Conservation (phyloP, 2,888 invertebrate species). For the Diadegma fenestrale region DNA sequence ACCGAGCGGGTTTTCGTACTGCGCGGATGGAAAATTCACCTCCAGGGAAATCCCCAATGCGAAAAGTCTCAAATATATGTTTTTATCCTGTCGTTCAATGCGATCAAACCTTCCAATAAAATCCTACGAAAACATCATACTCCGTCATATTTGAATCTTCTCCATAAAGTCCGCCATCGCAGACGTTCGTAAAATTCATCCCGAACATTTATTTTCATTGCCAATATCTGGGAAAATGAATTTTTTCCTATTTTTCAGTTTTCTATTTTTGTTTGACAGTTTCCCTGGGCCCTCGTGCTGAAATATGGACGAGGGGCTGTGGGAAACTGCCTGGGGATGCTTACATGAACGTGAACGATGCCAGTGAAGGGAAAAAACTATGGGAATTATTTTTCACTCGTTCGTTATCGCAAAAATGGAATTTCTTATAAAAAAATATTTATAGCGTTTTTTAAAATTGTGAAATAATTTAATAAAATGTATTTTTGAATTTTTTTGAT, state of each 20-base stretch:
- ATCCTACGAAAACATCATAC: background rate
- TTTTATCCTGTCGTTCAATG: background rate
- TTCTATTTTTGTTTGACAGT: too few species aligned
- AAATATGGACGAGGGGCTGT: too few species aligned
- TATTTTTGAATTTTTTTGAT: background rate
- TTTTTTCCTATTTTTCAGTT: too few species aligned
- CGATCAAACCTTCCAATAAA: background rate
- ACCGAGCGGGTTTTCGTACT: background rate
- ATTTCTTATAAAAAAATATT: too few species aligned
- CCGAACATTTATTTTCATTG: background rate
- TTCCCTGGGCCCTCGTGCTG: too few species aligned
- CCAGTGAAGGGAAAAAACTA: too few species aligned
- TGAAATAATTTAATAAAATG: too few species aligned
- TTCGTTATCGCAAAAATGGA: too few species aligned
- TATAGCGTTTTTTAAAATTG: too few species aligned
- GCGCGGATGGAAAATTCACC: background rate
- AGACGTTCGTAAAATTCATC: background rate
- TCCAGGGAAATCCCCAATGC: slow-evolving; percentile 1
- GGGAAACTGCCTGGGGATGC: too few species aligned
- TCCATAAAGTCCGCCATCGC: background rate
- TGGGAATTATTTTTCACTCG: too few species aligned
- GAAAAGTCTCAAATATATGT: background rate
- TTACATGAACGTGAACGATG: too few species aligned
- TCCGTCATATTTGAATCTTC: background rate
- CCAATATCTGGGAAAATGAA: background rate